Evolutionary conservation across 2,888 invertebrate genomes (phyloP), one percentile per base, ranked within the genome.

Genomic region (Polyploca ridens): DNA sequence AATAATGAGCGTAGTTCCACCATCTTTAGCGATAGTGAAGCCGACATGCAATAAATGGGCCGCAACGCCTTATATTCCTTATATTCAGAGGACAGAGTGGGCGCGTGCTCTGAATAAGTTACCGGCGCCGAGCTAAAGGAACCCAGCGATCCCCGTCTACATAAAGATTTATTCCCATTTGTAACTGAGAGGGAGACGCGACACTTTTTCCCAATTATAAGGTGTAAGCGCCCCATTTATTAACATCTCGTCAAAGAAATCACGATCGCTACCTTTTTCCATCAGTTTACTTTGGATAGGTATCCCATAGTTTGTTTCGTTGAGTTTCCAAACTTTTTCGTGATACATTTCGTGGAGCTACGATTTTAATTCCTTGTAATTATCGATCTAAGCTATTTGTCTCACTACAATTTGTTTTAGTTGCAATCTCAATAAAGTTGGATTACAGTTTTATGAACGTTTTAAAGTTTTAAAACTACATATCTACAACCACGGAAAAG

Each of bases 161-260:
- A 90, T 90, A 91, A 90, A 94, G 93, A 94, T 93, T 94, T 92
- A 94, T 93, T 88, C 90, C 88, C 90, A 90, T 91, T 90, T 91
- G 93, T 93, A 92, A 93, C 90, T 91, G 91, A 93, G 93, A 88
- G 82, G 88, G 81, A 85, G 88, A 93, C 92, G 92, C 90, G 93
- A 91, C 93, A 90, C 85, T 92, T 92, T 93, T 93, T 92, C 90
- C 89, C 91, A 93, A 93, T 93, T 93, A 93, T 89, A 90, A 90
- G 87, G 89, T 89, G 88, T 90, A 91, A 92, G 91, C 88, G 87
- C 82, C 83, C 87, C 90, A 91, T 93, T 90, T 92, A 90, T 92
- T 93, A 91, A 88, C 91, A 88, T 89, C 91, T 91, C 89, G 89
- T 93, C 91, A 90, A 83, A 86, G 84, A 84, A 86, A 89, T 89